Conservation (phyloP, 2,113 vertebrate species). For the Eolophus roseicapilla region DNA sequence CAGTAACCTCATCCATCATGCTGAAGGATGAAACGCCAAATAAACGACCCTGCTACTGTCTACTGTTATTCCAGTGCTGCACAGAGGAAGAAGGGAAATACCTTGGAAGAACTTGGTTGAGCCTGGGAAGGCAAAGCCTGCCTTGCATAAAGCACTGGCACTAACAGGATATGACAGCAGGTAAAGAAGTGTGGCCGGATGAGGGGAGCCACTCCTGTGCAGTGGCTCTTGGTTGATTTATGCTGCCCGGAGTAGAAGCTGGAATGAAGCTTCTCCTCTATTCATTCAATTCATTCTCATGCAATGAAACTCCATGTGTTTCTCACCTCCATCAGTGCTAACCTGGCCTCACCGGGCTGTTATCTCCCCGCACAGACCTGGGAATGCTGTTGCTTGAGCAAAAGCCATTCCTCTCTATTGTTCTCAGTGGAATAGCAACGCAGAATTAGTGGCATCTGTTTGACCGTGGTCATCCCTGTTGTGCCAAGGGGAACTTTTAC, state of each 20-base stretch:
- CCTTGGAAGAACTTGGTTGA: background rate
- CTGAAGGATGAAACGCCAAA: background rate
- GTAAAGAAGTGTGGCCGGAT: background rate
- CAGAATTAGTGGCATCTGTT: background rate
- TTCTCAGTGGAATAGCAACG: background rate
- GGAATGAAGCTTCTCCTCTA: background rate
- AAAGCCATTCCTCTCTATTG: background rate
- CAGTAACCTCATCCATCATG: background rate
- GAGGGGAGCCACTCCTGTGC: background rate
- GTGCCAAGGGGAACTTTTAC: background rate
- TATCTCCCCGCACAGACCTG: background rate
- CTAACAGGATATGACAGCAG: background rate
- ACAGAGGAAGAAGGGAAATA: background rate
- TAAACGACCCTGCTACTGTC: background rate
- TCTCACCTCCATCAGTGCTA: background rate
- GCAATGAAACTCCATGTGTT: background rate
- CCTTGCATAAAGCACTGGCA: background rate
- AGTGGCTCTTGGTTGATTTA: background rate
- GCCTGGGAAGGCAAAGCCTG: background rate
- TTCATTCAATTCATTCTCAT: background rate
- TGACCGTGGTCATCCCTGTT: background rate
- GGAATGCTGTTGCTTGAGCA: background rate
- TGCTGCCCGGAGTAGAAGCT: background rate
- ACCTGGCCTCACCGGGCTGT: background rate
- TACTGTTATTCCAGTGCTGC: background rate